Conservation (phyloP, 53 echinoderm and acorn worm genomes). For the Holothuria leucospilota region DNA sequence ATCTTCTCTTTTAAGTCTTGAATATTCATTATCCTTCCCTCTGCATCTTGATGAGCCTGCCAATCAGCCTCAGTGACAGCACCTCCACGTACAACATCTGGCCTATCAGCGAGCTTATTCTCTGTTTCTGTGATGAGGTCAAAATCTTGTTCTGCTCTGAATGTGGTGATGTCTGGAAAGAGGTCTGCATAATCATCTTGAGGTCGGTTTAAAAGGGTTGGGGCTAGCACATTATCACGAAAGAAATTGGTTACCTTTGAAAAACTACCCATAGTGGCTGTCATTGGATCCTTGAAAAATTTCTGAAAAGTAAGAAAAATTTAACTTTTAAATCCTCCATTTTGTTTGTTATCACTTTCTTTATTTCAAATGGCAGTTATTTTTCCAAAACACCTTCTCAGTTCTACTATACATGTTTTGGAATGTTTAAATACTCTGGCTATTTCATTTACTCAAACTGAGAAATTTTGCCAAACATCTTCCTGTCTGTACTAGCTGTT, state of each 20-base stretch:
- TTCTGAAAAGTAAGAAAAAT: conserved; percentile 56
- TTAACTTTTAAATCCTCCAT: not conserved
- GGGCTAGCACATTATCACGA: conserved; percentile 68
- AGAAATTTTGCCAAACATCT: no score
- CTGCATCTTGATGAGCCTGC: conserved; percentile 74
- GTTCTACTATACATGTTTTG: no score
- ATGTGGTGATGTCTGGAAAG: conserved; percentile 83
- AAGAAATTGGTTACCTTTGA: conserved; percentile 98
- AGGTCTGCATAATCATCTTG: conserved; percentile 84
- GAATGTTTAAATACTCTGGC: no score
- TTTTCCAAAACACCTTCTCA: no score
- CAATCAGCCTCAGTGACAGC: conserved; percentile 81
- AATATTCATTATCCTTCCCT: conserved; percentile 78
- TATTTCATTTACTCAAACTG: no score
- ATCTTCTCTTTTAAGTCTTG: conserved; percentile 72
- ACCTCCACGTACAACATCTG: conserved; percentile 66
- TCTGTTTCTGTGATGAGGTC: conserved; percentile 78
- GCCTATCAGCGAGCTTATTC: conserved; percentile 58
- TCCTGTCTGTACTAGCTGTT: no score
- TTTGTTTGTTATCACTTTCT: no score
- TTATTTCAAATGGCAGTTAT: no score
- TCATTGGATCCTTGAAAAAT: conserved; percentile 93
- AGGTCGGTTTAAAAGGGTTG: conserved; percentile 63
- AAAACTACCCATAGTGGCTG: conserved; percentile 89
- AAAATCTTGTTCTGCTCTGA: conserved; percentile 85